Evolutionary conservation across 2,113 vertebrate species (phyloP), one percentile per base, ranked within the genome.

Genomic region (Spea bombifrons): DNA sequence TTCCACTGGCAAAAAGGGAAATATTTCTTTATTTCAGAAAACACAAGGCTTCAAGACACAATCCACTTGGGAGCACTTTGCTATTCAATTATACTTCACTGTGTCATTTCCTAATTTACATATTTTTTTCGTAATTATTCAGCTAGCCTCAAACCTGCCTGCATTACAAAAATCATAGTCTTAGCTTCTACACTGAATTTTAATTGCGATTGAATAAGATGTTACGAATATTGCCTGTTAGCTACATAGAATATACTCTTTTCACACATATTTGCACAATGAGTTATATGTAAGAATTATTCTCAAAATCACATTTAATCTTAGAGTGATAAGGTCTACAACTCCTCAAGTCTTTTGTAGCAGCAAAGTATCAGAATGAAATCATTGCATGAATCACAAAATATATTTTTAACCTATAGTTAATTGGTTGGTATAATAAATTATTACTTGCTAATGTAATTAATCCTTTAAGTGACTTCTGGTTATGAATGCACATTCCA

Each of bases 51-150:
- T 80, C 64, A 80, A 80, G 71, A 68, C 71, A 80, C 71, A 80
- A 80, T 67, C 78, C 78, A 80, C 71, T 80, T 74, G 71, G 78
- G 78, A 80, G 71, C 78, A 80, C 78, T 80, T 80, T 80, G 78
- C 78, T 80, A 80, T 80, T 80, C 78, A 80, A 80, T 74, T 80
- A 80, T 52, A 67, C 78, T 80, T 80, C 78, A 80, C 78, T 74
- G 71, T 80, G 78, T 80, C 78, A 80, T 80, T 80, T 67, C 45
- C 63, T 74, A 80, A 80, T 80, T 80, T 80, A 80, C 78, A 80
- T 80, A 80, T 80, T 80, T 80, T 73, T 80, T 80, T 71, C n/a
- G 68, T 80, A 80, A 80, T 74, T 80, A 80, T 80, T 80, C 78
- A 74, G 71, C 78, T 80, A 80, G 78, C 78, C 78, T 73, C 64